Base-by-base conservation (phyloP, 2,888 invertebrate genomes). In the Leptinotarsa tumamoca region DNA sequence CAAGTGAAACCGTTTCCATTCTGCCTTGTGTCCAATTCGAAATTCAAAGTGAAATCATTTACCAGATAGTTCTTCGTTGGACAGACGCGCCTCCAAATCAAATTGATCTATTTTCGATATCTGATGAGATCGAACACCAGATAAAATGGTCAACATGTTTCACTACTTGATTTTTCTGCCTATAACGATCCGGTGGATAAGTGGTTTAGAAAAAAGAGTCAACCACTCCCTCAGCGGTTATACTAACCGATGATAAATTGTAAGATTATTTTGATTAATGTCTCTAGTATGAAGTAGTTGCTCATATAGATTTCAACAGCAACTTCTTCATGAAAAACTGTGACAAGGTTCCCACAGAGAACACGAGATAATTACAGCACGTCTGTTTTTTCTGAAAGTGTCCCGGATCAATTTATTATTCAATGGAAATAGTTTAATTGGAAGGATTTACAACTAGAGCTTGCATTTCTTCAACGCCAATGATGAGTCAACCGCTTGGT, bases 111-210 rank as follows among this genome's bases (percentile, higher is more conserved):
- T 43, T 33, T n/a, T 27, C 43, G 43, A 63, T 63, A 63, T 63
- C 43, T 63, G 69, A 66, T 51, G 58, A 74, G 70, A 56, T 52
- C 56, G 54, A 43, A 43, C 63, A 54, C 69, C 66, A 69, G 71
- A 72, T 75, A 63, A 72, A 72, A 67, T 70, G 69, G 51, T 74
- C 17, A 52, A 54, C n/a, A 52, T 73, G 68, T 74, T 69, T 66
- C 51, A 67, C 67, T 51, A 72, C 67, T 68, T 68, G 58, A 72
- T 72, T 67, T 72, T 67, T 52, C 58, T 56, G 33, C 33, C n/a
- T 67, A 72, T 68, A 68, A 58, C 54, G 43, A 72, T 72, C 72
- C 68, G 56, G 68, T 63, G 17, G n/a, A 17, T 63, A 68, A 72
- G 72, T 61, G 67, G 67, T 49, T 23, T 58, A 50, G 56, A 67